Evolutionary conservation across 1,140 invertebrate species (phyloP), one percentile per base, ranked within the genome.

Genomic region (Theocolax elegans): DNA sequence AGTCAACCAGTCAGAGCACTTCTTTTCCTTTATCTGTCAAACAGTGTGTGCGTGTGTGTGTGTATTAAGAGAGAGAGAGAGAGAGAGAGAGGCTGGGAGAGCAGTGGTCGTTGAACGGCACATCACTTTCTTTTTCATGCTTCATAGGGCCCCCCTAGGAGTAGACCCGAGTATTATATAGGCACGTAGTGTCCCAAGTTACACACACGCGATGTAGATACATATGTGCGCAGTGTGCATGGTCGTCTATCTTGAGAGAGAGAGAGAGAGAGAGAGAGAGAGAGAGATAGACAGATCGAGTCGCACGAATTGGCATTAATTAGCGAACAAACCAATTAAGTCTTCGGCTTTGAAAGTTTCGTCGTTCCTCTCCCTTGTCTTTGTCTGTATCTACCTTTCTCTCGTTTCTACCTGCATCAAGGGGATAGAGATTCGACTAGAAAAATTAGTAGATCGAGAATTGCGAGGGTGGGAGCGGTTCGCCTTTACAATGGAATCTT

Each of bases 221-320:
- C 56, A 40, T 19, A 23, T 35, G 56, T 59, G 56, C 21, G 21
- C 21, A 27, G 35, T 13, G 19, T 10, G 25, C 8, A 42, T 1
- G 48, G 4, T 35, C 10, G 31, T 35, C 4, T 35, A 35, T 35
- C 31, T 35, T 35, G 4, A 23, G n/a, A 6, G 13, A 44, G 13
- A 70, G 46, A 64, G 62, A 67, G 54, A 56, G 56, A 72, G 60
- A n/a, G n/a, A n/a, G n/a, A n/a, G n/a, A n/a, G n/a, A n/a, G n/a
- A n/a, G n/a, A n/a, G n/a, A 23, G n/a, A 6, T 27, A 44, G 13
- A 70, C 42, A 64, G 62, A 67, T 60, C 58, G 56, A 72, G 60
- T 69, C 71, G 74, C 72, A 77, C 72, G 76, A 77, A 73, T 77
- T 73, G 71, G 74, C 76, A 77, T 77, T 75, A 75, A 77, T 77